Base-by-base conservation (phyloP, 2,113 vertebrate species). In the Numida meleagris region DNA sequence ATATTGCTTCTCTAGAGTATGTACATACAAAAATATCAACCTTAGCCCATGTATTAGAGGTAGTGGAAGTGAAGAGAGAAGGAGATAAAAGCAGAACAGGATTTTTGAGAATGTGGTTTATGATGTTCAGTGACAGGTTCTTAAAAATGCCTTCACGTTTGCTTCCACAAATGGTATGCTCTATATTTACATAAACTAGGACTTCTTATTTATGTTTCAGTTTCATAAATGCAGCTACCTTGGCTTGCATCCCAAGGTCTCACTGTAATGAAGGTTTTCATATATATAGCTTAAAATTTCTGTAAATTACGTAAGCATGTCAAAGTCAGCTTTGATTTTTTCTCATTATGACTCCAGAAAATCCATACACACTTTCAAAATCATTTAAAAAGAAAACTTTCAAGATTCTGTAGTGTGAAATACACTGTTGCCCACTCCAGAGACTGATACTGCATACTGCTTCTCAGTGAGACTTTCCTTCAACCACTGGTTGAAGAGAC, bases 1-100 rank as follows among this genome's bases (percentile, higher is more conserved):
- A 24, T 1, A 0, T 57, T 46, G 17, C 2, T 9, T 27, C 15
- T 50, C 29, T 61, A 31, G 6, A 40, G 16, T 15, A 50, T 0
- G 0, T 42, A 40, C 0, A 3, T 10, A 27, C 7, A 84, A 57
- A 87, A 70, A 38, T 18, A 4, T 18, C 48, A 63, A 14, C 10
- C 6, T 73, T 20, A 78, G 10, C 2, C 36, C 15, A 76, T 36
- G 5, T 18, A 10, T 24, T 29, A 48, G 5, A 42, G 3, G 5
- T 10, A 31, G 11, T 16, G n/a, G 2, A 66, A 74, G 3, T 4
- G 6, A 84, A 57, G 18, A 65, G 5, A 45, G 3, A 33, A 4
- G 59, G 5, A 36, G 11, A 68, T n/a, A 48, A 68, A 68, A 68
- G 33, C 65, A 67, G 63, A 31, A 43, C 21, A 67, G 42, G 65